Percentiles rank a stretch among this genome's conserved stretches.
These are phyloP conservation scores for Temnothorax ravouxi DNA, from an alignment of 2,888 invertebrate genomes.

Conservation along the genomic window DNA sequence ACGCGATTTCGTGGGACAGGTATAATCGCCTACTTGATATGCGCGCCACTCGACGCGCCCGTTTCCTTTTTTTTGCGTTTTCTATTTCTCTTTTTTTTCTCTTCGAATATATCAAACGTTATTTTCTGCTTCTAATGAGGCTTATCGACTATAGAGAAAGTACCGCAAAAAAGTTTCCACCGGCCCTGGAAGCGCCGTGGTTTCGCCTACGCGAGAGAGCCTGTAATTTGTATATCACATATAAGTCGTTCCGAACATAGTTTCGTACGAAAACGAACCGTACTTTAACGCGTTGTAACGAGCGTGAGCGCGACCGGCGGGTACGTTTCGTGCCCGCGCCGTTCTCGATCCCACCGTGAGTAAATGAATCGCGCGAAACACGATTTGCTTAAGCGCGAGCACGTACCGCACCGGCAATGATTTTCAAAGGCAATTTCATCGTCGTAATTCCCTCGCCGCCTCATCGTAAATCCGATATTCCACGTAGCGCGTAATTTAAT, in stretches of 20 bases:
- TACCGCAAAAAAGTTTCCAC: constrained; percentile 31
- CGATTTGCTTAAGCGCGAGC: constrained; percentile 33
- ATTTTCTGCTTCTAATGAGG: constrained; percentile 38
- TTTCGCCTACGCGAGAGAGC: neutral
- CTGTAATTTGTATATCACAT: constrained; percentile 17
- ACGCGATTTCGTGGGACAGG: constrained; percentile 30
- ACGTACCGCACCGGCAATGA: constrained; percentile 21
- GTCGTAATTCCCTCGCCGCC: neutral
- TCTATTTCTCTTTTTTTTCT: neutral
- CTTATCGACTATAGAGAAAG: constrained; percentile 48
- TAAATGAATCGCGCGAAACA: constrained; percentile 38
- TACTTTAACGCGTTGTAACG: neutral
- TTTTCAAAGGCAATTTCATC: constrained; percentile 41
- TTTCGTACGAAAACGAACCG: constrained; percentile 24
- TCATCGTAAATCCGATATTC: constrained; percentile 14
- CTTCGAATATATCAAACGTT: constrained; percentile 8
- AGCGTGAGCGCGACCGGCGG: constrained; percentile 10
- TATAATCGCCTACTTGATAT: constrained; percentile 34
- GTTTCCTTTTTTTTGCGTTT: neutral
- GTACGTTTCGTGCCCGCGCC: constrained; percentile 10
- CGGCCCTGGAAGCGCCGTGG: constrained; percentile 10
- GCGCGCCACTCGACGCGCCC: neutral
- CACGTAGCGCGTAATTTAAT: constrained; percentile 22
- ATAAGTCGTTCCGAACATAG: neutral
- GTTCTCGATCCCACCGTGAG: constrained; percentile 4